Evolutionary conservation across 2,797 vertebrate species (phyloP).

Genomic region (Muscicapa comitata): DNA sequence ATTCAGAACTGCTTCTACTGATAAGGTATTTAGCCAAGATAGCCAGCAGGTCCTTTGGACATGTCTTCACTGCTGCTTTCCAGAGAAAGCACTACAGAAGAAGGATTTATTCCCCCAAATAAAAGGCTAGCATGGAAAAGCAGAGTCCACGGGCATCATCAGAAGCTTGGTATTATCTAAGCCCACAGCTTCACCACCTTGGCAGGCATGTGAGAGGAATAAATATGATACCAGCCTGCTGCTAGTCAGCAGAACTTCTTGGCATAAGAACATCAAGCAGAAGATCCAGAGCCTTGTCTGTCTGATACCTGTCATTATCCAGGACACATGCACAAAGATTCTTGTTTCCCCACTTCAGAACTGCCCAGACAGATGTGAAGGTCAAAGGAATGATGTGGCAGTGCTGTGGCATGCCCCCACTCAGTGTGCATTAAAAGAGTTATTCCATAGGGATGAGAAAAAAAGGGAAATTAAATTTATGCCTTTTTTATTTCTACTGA

Average conservation of each 20-base stretch:
- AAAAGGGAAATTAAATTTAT: not conserved
- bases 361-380: not conserved
- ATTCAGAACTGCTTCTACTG: not conserved
- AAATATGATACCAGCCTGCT: not conserved
- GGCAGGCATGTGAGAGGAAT: not conserved
- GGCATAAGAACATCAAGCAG: not conserved
- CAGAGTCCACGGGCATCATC: not conserved
- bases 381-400: not conserved
- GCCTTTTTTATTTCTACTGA: rapidly evolving
- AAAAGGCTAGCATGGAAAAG: not conserved
- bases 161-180: not conserved
- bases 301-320: not conserved
- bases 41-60: not conserved
- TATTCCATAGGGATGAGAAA: not conserved
- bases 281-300: not conserved
- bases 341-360: not conserved
- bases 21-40: not conserved
- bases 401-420: not conserved
- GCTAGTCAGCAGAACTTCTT: not conserved
- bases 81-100: not conserved
- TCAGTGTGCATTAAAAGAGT: not conserved
- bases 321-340: not conserved
- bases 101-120: not conserved
- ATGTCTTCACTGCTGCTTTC: not conserved
- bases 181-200: not conserved